Evolutionary conservation across 1,140 invertebrate genomes (phyloP).

Genomic region (Solen grandis): DNA sequence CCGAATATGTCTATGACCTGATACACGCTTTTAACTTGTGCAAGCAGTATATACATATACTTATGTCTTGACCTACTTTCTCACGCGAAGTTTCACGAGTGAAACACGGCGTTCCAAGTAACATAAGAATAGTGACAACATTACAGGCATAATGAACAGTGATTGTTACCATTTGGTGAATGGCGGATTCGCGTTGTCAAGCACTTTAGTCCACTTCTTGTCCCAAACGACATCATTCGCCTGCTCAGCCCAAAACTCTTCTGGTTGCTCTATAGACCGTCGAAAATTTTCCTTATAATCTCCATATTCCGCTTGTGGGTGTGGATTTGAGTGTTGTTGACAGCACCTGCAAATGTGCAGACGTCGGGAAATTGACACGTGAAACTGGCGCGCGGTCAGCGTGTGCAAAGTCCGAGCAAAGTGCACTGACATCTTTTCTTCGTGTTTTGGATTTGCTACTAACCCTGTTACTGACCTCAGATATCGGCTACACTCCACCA

Average conservation of each 20-base stretch:
- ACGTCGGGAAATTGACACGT: slow-evolving; percentile 24
- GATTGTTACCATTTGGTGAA: slow-evolving; percentile 97
- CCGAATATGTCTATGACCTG: no score
- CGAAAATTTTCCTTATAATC: slow-evolving; percentile 86
- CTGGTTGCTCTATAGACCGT: slow-evolving; percentile 88
- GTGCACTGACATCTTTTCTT: no score
- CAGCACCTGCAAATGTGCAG: slow-evolving; percentile 36
- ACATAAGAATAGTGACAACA: no score
- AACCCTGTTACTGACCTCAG: no score
- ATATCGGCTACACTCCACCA: no score
- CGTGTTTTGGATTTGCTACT: no score
- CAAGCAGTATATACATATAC: no score
- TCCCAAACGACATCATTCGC: slow-evolving; percentile 89
- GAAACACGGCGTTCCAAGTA: no score
- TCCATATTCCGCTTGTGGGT: background rate
- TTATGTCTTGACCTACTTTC: no score
- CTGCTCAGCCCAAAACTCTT: slow-evolving; percentile 93
- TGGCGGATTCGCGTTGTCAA: slow-evolving; percentile 90
- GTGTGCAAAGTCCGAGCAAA: slow-evolving; percentile 5
- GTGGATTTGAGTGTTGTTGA: slow-evolving; percentile 34
- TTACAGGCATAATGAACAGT: no score
- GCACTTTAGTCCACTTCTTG: slow-evolving; percentile 89
- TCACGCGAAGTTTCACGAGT: no score
- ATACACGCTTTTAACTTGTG: no score
- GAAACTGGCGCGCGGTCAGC: slow-evolving; percentile 15